These are phyloP conservation scores for Hydrolagus affinis DNA, from an alignment of 2,113 vertebrate species.

Conservation along the genomic window DNA sequence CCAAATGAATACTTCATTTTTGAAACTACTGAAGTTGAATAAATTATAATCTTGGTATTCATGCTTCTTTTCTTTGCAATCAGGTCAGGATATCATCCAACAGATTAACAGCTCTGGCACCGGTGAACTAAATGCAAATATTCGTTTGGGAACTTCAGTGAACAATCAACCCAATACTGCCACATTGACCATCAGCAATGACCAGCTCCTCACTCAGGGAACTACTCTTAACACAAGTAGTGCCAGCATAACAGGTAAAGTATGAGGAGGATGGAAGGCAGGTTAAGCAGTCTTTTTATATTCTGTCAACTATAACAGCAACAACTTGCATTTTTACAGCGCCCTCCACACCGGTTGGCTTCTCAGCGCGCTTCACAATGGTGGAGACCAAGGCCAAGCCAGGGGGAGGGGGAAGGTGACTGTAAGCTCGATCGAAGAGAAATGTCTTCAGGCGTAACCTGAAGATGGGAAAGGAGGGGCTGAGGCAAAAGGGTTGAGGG, in stretches of 20 bases:
- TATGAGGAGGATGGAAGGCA: neutral
- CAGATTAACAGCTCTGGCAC: conserved; percentile 54
- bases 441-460: no score
- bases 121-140: conserved; percentile 59
- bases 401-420: no score
- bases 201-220: conserved; percentile 73
- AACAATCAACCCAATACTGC: conserved; percentile 52
- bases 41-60: neutral
- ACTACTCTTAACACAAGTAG: conserved; percentile 36
- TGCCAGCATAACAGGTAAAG: conserved; percentile 5
- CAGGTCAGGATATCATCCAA: conserved; percentile 74
- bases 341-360: no score
- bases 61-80: neutral
- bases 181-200: conserved; percentile 66
- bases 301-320: neutral
- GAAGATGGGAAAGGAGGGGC: no score
- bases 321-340: no score
- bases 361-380: no score
- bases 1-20: neutral
- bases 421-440: no score
- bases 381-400: no score
- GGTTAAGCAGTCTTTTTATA: neutral
- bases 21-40: neutral
- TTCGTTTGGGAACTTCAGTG: conserved; percentile 61
- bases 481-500: no score